Conservation (phyloP, 2,113 vertebrate genomes). For the Pangasianodon gigas region DNA sequence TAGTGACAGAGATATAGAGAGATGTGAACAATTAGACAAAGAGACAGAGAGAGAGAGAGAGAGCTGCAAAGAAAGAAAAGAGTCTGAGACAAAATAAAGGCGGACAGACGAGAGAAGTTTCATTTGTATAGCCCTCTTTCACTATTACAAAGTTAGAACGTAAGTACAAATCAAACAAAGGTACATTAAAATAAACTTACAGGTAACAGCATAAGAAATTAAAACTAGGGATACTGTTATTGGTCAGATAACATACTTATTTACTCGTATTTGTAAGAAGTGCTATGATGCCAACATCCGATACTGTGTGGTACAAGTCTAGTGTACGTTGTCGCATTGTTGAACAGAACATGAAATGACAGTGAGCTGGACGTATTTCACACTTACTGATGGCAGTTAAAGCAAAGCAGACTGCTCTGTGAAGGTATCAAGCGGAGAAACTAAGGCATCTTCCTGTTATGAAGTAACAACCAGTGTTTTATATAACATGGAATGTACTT, state of each 20-base stretch:
- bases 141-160: background rate
- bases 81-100: background rate
- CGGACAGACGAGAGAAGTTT: background rate
- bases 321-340: background rate
- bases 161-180: too few relatives aligned
- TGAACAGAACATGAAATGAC: background rate
- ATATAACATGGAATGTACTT: background rate
- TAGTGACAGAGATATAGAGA: background rate
- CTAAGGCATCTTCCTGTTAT: background rate
- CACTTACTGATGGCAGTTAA: background rate
- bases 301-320: too few relatives aligned
- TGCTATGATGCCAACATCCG: too few relatives aligned
- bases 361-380: background rate
- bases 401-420: background rate
- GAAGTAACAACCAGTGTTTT: too few relatives aligned
- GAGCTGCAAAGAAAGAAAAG: background rate
- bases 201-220: too few relatives aligned
- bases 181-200: too few relatives aligned
- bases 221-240: too few relatives aligned
- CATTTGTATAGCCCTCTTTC: too few relatives aligned
- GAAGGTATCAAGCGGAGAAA: background rate
- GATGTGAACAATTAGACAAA: conserved; percentile 48
- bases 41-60: conserved; percentile 10
- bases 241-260: too few relatives aligned
- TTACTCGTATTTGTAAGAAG: too few relatives aligned